Base-by-base conservation (phyloP, 2,113 vertebrate species). In the Chionomys nivalis region DNA sequence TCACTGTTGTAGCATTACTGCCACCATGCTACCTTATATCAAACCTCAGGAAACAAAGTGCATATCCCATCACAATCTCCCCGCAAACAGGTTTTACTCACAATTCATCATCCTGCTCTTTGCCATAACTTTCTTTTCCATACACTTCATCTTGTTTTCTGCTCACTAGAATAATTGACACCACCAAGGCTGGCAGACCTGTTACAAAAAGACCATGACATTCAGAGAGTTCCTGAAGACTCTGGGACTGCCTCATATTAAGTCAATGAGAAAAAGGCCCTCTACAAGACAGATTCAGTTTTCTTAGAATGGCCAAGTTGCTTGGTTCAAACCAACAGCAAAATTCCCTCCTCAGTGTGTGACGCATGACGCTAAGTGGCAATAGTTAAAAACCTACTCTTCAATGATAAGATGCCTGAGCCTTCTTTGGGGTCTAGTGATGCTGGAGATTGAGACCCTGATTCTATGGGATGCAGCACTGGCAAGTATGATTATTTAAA, bases 141-240 rank as follows among this genome's bases (percentile, higher is more conserved):
- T 99, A 99, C 7, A 98, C 21, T 87, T 73, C 79, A 77, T 92
- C 97, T 97, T 94, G 98, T 90, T 97, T 98, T 98, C 97, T 99
- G 94, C 99, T 99, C 0, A 98, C 98, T 1, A 99, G 98, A 70
- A 99, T 98, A 49, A 99, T 96, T 6, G 98, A 97, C 82, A 99
- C 99, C 70, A 99, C 97, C 70, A 99, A 87, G 7, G 99, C 99
- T 66, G 99, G 99, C 24, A 99, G 96, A 78, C 99, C 99, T 99
- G 98, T n/a, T 97, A 96, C 8, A 97, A 49, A 97, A 75, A 98
- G 36, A 98, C 70, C 96, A 90, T 0, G 70, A 36, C 42, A 42
- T 31, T 16, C 66, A 28, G 77, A 89, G 87, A 5, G 91, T 79
- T 96, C 47, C 16, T 44, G 68, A 85, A 96, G 79, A 4, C n/a